Conservation (phyloP, 2,113 vertebrate species). For the Bos taurus region ARS-UCD2.0 NC_037331.1:10617001-10617500, state of each 20-base stretch:
- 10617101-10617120: not conserved
- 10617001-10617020: not conserved
- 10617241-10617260: not conserved
- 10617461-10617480: not conserved
- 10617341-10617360: not conserved
- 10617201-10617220: not conserved
- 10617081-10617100: not conserved
- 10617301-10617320: not conserved
- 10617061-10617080: not conserved
- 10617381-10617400: not conserved
- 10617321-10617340: slow-evolving; percentile 15
- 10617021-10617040: slow-evolving; percentile 17
- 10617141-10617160: not conserved
- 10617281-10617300: slow-evolving; percentile 33
- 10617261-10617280: not conserved
- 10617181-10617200: not conserved
- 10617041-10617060: not conserved
- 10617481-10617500: not conserved
- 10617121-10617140: not conserved
- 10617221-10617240: not conserved
- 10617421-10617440: not conserved
- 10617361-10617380: not conserved
- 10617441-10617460: not conserved
- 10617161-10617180: not conserved
- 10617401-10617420: slow-evolving; percentile 27